A percentile compares a stretch with the other conserved stretches of the same genome.
Conservation (phyloP, 1,140 invertebrate genomes). For the Bombus cullumanus region DNA sequence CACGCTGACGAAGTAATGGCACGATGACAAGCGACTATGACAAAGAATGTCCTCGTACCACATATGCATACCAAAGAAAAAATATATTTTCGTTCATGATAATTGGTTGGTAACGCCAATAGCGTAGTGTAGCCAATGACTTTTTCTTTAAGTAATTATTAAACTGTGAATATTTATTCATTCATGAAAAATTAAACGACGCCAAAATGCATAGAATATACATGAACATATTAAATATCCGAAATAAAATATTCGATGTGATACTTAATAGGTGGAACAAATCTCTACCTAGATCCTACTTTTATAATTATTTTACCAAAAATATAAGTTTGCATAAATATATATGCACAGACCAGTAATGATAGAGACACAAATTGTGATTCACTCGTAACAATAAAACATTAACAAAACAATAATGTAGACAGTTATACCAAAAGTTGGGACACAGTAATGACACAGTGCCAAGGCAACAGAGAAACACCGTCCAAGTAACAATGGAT, state of each 20-base stretch:
- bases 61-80: conserved; percentile 52
- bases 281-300: not conserved
- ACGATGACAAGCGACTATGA: conserved; percentile 57
- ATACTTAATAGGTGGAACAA: not conserved
- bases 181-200: too few relatives aligned
- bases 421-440: not conserved
- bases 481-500: not conserved
- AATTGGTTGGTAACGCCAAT: not conserved
- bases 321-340: not conserved
- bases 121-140: too few relatives aligned
- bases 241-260: too few relatives aligned
- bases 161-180: too few relatives aligned
- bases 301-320: not conserved
- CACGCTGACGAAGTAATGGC: conserved; percentile 49
- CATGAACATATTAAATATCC: too few relatives aligned
- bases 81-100: conserved; percentile 56
- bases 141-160: too few relatives aligned
- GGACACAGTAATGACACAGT: not conserved
- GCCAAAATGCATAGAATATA: too few relatives aligned
- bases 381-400: too few relatives aligned
- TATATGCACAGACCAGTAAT: not conserved
- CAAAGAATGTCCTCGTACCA: conserved; percentile 66
- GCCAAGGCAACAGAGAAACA: not conserved
- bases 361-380: too few relatives aligned
- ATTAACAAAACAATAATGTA: not conserved